Evolutionary conservation across 2,888 invertebrate genomes (phyloP).

Genomic region (Celastrina argiolus): DNA sequence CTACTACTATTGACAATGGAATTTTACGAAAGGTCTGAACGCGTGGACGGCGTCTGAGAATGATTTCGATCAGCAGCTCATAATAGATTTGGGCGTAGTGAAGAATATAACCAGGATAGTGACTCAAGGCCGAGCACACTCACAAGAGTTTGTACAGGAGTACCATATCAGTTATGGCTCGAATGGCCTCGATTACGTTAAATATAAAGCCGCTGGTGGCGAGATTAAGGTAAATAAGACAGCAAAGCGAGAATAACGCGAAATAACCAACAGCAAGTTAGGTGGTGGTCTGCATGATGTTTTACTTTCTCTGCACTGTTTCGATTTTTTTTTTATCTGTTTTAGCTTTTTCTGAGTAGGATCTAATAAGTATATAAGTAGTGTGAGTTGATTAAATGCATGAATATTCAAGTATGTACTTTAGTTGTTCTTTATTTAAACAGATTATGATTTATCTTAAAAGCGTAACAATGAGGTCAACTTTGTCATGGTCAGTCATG

Average conservation of each 20-base stretch:
- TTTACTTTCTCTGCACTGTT: constrained; percentile 32
- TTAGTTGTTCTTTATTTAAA: not conserved
- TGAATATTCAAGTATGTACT: not conserved
- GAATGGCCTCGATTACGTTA: constrained; percentile 92
- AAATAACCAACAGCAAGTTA: constrained; percentile 22
- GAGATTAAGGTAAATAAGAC: constrained; percentile 86
- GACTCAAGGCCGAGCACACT: constrained; percentile 93
- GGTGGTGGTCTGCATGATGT: constrained; percentile 25
- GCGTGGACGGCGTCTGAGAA: constrained; percentile 95
- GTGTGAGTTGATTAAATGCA: not conserved
- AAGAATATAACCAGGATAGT: constrained; percentile 93
- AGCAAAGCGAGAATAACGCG: constrained; percentile 21
- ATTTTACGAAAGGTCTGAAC: constrained; percentile 82
- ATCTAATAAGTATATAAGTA: not conserved
- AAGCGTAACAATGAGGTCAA: not conserved
- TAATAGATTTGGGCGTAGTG: constrained; percentile 91
- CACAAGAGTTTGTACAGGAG: constrained; percentile 94
- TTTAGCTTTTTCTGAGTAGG: not conserved
- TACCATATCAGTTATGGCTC: constrained; percentile 95
- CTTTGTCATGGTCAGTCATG: not conserved
- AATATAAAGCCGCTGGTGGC: constrained; percentile 93
- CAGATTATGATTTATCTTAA: not conserved
- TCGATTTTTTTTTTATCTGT: constrained; percentile 3
- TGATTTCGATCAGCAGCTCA: constrained; percentile 95
- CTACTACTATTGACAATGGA: constrained; percentile 25